These are phyloP conservation scores for Philopedon plagiatum DNA, from an alignment of 2,888 invertebrate species.

Conservation along the genomic window DNA sequence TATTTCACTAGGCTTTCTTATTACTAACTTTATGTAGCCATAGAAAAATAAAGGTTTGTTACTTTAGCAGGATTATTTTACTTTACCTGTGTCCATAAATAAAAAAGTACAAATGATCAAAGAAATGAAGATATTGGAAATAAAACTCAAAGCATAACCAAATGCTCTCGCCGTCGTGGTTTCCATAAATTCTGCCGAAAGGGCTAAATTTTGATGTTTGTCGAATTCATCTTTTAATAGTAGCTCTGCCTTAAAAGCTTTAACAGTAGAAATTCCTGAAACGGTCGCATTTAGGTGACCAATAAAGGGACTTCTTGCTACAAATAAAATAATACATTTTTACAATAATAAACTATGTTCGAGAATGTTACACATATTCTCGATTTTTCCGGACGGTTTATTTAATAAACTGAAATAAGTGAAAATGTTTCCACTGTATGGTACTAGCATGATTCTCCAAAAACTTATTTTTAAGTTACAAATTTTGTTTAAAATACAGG, in stretches of 20 bases:
- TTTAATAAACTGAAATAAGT: too few relatives aligned
- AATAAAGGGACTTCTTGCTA: constrained; percentile 83
- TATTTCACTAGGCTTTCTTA: too few relatives aligned
- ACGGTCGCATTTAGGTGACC: constrained; percentile 81
- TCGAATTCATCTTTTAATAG: constrained; percentile 75
- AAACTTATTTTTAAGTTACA: too few relatives aligned
- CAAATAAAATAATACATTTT: constrained; percentile 6
- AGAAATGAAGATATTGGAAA: constrained; percentile 53
- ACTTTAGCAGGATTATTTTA: background rate
- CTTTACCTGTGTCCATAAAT: constrained; percentile 35
- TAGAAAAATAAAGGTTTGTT: background rate
- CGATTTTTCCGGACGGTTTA: too few relatives aligned
- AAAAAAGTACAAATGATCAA: constrained; percentile 49
- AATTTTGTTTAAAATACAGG: too few relatives aligned
- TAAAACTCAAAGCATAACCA: constrained; percentile 56
- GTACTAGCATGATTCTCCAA: too few relatives aligned
- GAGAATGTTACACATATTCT: too few relatives aligned
- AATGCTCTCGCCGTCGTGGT: constrained; percentile 55
- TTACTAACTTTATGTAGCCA: too few relatives aligned
- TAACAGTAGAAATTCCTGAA: constrained; percentile 81
- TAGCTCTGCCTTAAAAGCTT: constrained; percentile 77
- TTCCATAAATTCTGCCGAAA: constrained; percentile 59
- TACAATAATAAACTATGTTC: too few relatives aligned
- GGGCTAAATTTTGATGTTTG: constrained; percentile 70
- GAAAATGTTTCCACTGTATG: too few relatives aligned